These are phyloP conservation scores for Ramphastos sulfuratus DNA, from an alignment of 2,113 vertebrate genomes.

Conservation along the genomic window DNA sequence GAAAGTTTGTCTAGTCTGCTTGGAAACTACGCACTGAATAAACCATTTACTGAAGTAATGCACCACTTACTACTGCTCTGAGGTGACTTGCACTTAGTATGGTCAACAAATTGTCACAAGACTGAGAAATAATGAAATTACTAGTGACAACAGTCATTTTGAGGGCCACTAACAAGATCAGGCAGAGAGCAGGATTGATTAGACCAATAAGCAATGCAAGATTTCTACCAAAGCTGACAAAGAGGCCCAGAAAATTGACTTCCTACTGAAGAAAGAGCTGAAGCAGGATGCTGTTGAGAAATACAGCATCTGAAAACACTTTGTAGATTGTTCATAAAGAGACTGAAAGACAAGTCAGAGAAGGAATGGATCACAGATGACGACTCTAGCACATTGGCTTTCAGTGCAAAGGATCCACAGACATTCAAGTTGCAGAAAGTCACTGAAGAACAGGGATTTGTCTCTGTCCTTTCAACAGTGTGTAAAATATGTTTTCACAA, in stretches of 20 bases:
- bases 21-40: neutral
- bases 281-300: neutral
- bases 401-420: neutral
- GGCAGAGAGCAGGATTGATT: conserved; percentile 13
- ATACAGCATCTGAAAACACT: neutral
- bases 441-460: neutral
- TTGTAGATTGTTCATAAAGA: neutral
- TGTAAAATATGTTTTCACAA: neutral
- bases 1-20: neutral
- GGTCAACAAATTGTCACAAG: neutral
- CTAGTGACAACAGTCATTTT: neutral
- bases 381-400: neutral
- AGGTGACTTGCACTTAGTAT: neutral
- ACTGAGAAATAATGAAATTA: neutral
- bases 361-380: neutral
- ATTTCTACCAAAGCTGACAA: neutral
- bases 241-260: neutral
- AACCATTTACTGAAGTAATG: neutral
- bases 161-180: neutral
- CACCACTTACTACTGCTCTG: neutral
- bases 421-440: neutral
- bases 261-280: neutral
- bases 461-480: neutral
- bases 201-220: neutral
- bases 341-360: neutral